Evolutionary conservation across 2,113 vertebrate genomes (phyloP), one percentile per base, ranked within the genome.

Genomic region (Ancistrus triradiatus): DNA sequence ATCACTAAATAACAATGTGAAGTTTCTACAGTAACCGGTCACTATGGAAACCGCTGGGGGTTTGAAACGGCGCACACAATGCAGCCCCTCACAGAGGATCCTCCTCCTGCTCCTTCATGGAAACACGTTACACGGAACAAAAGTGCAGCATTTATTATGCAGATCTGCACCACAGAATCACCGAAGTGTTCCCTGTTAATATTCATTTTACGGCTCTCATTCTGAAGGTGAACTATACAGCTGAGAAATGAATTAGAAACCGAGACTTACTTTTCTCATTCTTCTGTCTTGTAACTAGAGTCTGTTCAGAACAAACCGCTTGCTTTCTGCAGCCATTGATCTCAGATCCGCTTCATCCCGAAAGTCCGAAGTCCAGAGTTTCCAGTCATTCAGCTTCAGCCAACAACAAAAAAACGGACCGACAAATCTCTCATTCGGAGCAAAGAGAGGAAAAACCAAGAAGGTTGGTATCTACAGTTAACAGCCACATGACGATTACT

Each of bases 41-140:
- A 82, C 86, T 81, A 88, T 86, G 85, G 82, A 84, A 86, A 86
- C 86, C 79, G 78, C 43, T 37, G 37, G 24, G 72, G 74, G 57
- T 78, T 77, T 70, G 31, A 49, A 79, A 77, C 68, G 83, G 84
- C 73, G 81, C 80, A 72, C 22, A 81, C 80, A 82, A 77, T 72
- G 40, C 44, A 38, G 68, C 51, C 76, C 79, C 75, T 76, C 69
- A 63, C 25, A 33, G 38, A 37, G 4, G 11, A 8, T 8, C 62
- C 51, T 6, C 63, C 28, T 6, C 59, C 48, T 37, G 42, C 56
- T 33, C 33, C 17, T 18, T 50, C 21, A 18, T 25, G 22, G 31
- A 13, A 47, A 21, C 25, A 55, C 13, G 4, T 18, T 18, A 6
- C 28, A n/a, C 31, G 10, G 2, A n/a, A 31, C 10, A 28, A 25